Evolutionary conservation across 2,113 vertebrate species (phyloP), one percentile per base, ranked within the genome.

Genomic region (Phrynosoma blainvillii): DNA sequence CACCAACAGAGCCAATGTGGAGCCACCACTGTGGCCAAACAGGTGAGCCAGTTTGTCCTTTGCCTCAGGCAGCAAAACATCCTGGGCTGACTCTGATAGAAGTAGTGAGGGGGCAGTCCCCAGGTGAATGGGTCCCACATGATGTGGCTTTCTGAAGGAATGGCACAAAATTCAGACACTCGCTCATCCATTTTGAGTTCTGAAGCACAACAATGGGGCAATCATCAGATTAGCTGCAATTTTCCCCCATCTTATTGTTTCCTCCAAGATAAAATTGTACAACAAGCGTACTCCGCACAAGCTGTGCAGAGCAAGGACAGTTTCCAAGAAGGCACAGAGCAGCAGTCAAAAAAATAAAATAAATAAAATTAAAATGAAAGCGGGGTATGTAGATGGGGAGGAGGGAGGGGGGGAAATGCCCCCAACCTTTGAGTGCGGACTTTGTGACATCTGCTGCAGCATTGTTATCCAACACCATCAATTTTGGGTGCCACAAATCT

Each of bases 391-490:
- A 20, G 18, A 75, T 6, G 2, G 18, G 32, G 54, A 47, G 27
- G 70, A 27, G 32, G 20, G 68, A 1, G 20, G 36, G 40, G 65
- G 52, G 27, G 94, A 96, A 97, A 97, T 95, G 23, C 5, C 80
- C 42, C 42, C 76, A 83, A 83, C 73, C 80, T 82, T 92, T 94
- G 96, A 96, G 95, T 95, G 91, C 93, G 95, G 96, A 96, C 96
- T 95, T 95, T 88, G 90, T 84, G 96, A 95, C 97, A 97, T 97
- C 97, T 97, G 97, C 95, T 96, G 94, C 91, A 93, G 95, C 95
- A 96, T 96, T 97, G 96, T 96, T 96, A 97, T 96, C 95, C 95
- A 97, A 97, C 92, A 95, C 95, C 95, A 96, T 96, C 92, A 93
- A 92, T 96, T 96, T 77, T 88, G 81, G 84, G 96, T 96, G 94